A percentile compares a stretch with the other conserved stretches of the same genome.
Conservation (phyloP, 1,140 invertebrate genomes). For the Agrypnia vestita region DNA sequence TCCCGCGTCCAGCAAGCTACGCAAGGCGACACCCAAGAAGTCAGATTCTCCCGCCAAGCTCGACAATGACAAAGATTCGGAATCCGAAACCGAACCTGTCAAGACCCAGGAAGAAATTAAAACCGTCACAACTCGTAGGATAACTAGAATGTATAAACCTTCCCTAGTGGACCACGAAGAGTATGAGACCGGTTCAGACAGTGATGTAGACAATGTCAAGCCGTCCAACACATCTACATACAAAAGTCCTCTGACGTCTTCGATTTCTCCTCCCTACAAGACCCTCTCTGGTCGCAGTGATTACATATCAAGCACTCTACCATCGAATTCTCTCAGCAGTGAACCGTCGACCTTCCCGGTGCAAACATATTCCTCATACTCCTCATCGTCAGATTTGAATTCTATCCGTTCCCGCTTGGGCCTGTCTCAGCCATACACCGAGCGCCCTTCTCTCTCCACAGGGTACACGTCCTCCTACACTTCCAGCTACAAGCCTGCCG, state of each 20-base stretch:
- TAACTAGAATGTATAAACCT: conserved; percentile 68
- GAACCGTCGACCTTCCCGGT: conserved; percentile 16
- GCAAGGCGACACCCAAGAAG: conserved; percentile 67
- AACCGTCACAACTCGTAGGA: conserved; percentile 68
- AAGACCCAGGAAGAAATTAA: conserved; percentile 70
- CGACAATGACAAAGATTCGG: conserved; percentile 72
- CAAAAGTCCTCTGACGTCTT: background rate
- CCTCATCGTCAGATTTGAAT: conserved; percentile 72
- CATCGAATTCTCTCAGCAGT: conserved; percentile 23
- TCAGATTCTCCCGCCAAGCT: conserved; percentile 67
- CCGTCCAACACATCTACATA: background rate
- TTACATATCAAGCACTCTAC: conserved; percentile 19
- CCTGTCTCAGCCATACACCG: conserved; percentile 65
- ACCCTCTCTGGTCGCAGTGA: conserved; percentile 9
- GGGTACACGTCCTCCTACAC: conserved; percentile 3
- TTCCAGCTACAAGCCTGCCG: conserved; percentile 64
- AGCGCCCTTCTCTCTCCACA: background rate
- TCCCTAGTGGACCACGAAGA: conserved; percentile 70
- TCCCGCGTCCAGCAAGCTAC: conserved; percentile 65
- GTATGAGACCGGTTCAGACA: conserved; percentile 76
- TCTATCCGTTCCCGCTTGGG: conserved; percentile 72
- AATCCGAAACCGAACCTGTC: conserved; percentile 71
- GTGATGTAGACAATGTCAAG: conserved; percentile 63
- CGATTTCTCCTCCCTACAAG: background rate
- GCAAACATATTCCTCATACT: conserved; percentile 49